Base-by-base conservation (phyloP, 2,113 vertebrate genomes). In the Sinocyclocheilus maitianheensis region DNA sequence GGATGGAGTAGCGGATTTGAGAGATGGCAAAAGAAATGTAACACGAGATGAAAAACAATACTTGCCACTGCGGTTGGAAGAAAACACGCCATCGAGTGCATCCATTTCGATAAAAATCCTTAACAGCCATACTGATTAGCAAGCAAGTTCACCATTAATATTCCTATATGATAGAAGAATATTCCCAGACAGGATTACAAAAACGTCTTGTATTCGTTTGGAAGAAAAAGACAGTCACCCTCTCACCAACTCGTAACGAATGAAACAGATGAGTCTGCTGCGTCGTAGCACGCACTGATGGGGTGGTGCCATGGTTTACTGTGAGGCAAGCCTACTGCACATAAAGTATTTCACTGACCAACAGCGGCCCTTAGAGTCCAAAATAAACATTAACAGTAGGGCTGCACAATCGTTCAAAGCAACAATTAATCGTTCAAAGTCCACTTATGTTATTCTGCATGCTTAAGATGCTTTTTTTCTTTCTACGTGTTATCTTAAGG, bases 291-390 rank as follows among this genome's bases (percentile, higher is more conserved):
- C 48, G 48, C 74, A 79, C 3, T 80, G 62, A 76, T 58, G 80
- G 5, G 71, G 60, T 20, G 84, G 78, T 81, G 46, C 89, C 88
- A 90, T 77, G 88, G 69, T 78, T 74, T 43, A 80, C 20, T 58
- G 51, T 80, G 87, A 65, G 37, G 14, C 53, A 40, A 63, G 40
- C 48, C n/a, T 4, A 26, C 22, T 81, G 55, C 67, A 63, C 8
- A 60, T 60, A 72, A 63, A 37, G 65, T 3, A 83, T 83, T 84
- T 84, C 18, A 85, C 46, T 91, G 86, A 90, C 77, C 90, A 91
- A 93, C 91, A 93, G 93, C 93, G 92, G 91, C 93, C 71, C 91
- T 88, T 62, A 87, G 89, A 92, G 93, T 86, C 81, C 6, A 86
- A 81, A 60, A 80, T 37, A 55, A 65, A 24, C n/a, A 76, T 46